Evolutionary conservation across 2,113 vertebrate species (phyloP).

Genomic region (Oreochromis aureus): DNA sequence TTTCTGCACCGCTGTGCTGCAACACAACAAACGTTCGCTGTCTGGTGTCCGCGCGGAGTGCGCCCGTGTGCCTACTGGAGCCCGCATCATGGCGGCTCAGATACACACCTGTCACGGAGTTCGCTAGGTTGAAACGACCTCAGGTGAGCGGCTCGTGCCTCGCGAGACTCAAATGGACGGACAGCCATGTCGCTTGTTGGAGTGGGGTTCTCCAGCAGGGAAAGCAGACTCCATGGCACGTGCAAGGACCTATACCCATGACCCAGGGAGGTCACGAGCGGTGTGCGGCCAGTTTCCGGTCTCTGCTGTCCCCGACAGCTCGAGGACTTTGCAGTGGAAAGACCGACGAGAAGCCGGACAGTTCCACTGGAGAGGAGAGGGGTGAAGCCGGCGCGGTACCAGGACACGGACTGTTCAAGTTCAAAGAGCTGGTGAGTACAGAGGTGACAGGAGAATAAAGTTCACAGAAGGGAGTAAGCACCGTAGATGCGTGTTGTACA

Average conservation of each 20-base stretch:
- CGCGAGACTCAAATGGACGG: not conserved
- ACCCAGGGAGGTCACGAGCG: conserved; percentile 3
- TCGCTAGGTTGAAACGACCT: fast-evolving
- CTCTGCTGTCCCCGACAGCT: not conserved
- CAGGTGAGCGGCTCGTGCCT: not conserved
- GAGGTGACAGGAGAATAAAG: not conserved
- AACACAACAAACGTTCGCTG: not conserved
- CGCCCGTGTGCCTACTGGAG: not conserved
- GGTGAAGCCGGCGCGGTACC: not conserved
- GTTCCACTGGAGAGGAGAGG: not conserved
- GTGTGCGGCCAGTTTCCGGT: not conserved
- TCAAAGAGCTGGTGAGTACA: conserved; percentile 73
- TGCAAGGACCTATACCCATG: not conserved
- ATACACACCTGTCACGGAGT: conserved; percentile 5
- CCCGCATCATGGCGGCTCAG: conserved; percentile 23
- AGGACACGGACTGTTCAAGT: conserved; percentile 67
- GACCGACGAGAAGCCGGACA: not conserved
- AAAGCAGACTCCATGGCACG: not conserved
- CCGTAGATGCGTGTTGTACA: not conserved
- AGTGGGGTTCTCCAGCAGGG: not conserved
- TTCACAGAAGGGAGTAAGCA: fast-evolving
- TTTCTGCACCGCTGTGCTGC: not conserved
- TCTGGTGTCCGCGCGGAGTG: not conserved
- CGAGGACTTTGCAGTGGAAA: conserved; percentile 33
- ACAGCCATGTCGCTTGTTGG: not conserved